Evolutionary conservation across 2,113 vertebrate genomes (phyloP), one percentile per base, ranked within the genome.

Genomic region (Pollachius pollachius): DNA sequence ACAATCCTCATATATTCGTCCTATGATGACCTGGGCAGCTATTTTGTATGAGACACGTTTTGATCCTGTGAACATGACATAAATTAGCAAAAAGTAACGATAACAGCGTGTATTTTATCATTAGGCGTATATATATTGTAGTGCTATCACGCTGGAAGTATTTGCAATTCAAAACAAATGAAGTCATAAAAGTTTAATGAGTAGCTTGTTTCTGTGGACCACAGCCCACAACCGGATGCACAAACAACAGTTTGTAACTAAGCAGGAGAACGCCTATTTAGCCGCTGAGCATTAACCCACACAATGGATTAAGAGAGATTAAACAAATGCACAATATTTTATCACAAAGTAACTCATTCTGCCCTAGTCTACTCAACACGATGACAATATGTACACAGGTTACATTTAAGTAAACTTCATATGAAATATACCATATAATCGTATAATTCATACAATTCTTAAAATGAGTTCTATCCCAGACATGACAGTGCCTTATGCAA

Each of bases 131-230:
- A 5, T 34, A 5, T 34, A 5, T 34, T 34, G 30, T 34, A 34
- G 30, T 34, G 30, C 2, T 34, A 34, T 34, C 30, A 34, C 30
- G 6, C 30, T 34, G 64, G 70, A 67, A 71, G 70, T 78, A 77
- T 89, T 87, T 88, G 84, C 79, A 52, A 83, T n/a, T 17, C 58
- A 62, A 6, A 68, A 89, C 74, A 87, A 89, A 81, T 75, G 74
- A 76, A 41, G 11, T 78, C 81, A 85, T 88, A 65, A 75, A 89
- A 82, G 72, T 83, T 89, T 89, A 25, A 89, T 79, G 18, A 57
- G 73, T 65, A 68, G 66, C 69, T 59, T 76, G 73, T 73, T 87
- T 81, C 75, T 84, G 60, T 84, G 70, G 76, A 64, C 71, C 64
- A 74, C 65, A 19, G 67, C 41, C 57, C 68, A 30, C 52, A 69